phyloP scores from a whole-genome alignment of 2,888 invertebrate species.

The Silvanus unidentatus region DNA sequence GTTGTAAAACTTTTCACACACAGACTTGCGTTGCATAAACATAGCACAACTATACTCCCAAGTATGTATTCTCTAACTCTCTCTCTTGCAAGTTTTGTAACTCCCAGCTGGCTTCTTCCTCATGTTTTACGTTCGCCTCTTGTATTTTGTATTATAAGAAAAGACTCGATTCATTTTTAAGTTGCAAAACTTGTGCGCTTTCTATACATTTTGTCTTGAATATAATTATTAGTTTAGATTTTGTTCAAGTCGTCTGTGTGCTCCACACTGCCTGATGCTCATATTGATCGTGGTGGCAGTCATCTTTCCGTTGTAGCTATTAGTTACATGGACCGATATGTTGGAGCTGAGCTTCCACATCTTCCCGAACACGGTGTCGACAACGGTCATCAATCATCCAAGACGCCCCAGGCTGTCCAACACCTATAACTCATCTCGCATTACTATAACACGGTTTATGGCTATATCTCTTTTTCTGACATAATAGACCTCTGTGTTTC shows the following conservation, averaged over 20 bases:
- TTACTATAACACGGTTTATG: neutral
- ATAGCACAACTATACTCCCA: constrained; percentile 8
- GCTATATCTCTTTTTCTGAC: no score
- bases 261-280: constrained; percentile 25
- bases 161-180: constrained; percentile 38
- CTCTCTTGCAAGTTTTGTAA: constrained; percentile 25
- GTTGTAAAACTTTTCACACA: constrained; percentile 41
- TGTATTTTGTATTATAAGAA: constrained; percentile 22
- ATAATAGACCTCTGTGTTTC: no score
- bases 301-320: constrained; percentile 39
- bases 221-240: constrained; percentile 39
- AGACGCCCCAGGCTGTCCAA: constrained; percentile 37
- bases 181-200: constrained; percentile 37
- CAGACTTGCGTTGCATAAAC: constrained; percentile 35
- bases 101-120: constrained; percentile 37
- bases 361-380: constrained; percentile 45
- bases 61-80: constrained; percentile 10
- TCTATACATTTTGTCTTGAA: constrained; percentile 27
- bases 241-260: constrained; percentile 36
- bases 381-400: constrained; percentile 45
- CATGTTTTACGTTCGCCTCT: constrained; percentile 34
- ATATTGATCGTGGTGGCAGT: constrained; percentile 29
- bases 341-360: constrained; percentile 40
- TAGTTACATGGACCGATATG: constrained; percentile 42
- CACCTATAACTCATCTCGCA: constrained; percentile 29